phyloP scores from a whole-genome alignment of 2,797 vertebrate species.

The Neopelma chrysocephalum region DNA sequence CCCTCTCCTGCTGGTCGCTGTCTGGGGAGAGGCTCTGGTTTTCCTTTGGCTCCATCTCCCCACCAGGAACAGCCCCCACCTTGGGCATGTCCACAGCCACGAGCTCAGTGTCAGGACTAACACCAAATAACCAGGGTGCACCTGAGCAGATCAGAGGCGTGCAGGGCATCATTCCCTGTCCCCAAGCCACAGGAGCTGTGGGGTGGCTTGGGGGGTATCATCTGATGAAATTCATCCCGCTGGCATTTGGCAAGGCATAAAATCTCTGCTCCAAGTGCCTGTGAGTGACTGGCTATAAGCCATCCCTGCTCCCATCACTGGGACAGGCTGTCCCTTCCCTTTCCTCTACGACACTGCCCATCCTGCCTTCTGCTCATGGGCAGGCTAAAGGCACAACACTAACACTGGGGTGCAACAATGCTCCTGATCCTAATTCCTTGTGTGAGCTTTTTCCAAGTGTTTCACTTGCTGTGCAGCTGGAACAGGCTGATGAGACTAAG shows the following conservation, averaged over 20 bases:
- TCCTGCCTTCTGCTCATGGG: not conserved
- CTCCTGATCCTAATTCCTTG: not conserved
- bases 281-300: not conserved
- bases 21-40: not conserved
- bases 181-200: not conserved
- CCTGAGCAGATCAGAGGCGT: rapidly evolving
- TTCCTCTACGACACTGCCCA: not conserved
- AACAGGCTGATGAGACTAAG: not conserved
- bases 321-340: not conserved
- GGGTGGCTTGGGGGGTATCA: too few species aligned
- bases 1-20: rapidly evolving
- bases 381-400: not conserved
- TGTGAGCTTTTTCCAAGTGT: not conserved
- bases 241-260: not conserved
- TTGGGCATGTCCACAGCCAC: not conserved
- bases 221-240: too few species aligned
- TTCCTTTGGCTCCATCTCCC: not conserved
- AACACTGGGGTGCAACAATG: rapidly evolving
- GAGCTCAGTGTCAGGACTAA: not conserved
- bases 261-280: not conserved
- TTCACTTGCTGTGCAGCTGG: not conserved
- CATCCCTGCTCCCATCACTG: rapidly evolving
- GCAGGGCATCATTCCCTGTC: not conserved
- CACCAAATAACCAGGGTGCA: not conserved
- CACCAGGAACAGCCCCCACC: rapidly evolving